Conservation (phyloP, 2,113 vertebrate species). For the Acrocephalus arundinaceus region DNA sequence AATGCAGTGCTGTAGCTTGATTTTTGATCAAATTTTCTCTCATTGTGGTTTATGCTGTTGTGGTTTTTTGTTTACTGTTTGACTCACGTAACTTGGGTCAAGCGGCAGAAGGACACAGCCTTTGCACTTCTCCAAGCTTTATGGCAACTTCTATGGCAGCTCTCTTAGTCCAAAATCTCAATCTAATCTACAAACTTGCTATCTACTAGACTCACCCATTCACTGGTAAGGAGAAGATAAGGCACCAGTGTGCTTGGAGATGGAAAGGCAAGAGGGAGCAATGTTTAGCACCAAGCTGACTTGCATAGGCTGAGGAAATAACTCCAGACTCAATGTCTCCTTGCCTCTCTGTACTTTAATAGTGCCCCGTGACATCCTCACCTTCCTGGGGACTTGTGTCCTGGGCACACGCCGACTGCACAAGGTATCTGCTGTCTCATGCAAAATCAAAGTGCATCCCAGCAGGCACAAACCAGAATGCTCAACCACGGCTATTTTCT, state of each 20-base stretch:
- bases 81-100: neutral
- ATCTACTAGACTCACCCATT: neutral
- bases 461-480: neutral
- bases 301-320: neutral
- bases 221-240: neutral
- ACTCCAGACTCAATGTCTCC: neutral
- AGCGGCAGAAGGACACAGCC: neutral
- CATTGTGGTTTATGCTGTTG: neutral
- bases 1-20: neutral
- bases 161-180: neutral
- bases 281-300: neutral
- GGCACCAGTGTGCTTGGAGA: neutral
- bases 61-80: neutral
- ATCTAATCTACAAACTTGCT: neutral
- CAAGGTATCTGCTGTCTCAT: neutral
- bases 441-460: neutral
- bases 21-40: neutral
- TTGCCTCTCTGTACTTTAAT: neutral
- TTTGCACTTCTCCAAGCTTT: constrained; percentile 1
- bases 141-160: no score
- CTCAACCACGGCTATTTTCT: neutral
- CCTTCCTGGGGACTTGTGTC: neutral
- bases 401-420: accelerated
- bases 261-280: neutral
- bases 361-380: neutral